These are phyloP conservation scores for Apamea monoglypha DNA, from an alignment of 2,888 invertebrate genomes.

Conservation along the genomic window DNA sequence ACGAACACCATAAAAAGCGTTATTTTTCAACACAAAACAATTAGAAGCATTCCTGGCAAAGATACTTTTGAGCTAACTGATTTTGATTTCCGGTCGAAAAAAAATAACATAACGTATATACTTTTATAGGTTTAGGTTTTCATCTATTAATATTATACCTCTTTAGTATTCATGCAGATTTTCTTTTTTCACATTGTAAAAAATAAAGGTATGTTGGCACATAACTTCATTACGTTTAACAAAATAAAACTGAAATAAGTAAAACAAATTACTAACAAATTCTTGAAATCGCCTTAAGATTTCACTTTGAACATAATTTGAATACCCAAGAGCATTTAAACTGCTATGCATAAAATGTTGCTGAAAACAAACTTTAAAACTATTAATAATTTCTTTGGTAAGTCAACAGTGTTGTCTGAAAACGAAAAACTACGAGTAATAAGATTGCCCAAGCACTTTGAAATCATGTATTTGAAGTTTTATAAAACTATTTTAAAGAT, in stretches of 20 bases:
- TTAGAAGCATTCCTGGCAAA: not conserved
- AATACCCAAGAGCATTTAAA: conserved; percentile 22
- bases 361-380: conserved; percentile 21
- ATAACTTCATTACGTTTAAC: too few species aligned
- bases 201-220: not conserved
- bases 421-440: conserved; percentile 53
- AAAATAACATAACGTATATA: too few species aligned
- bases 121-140: not conserved
- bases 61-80: not conserved
- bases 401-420: conserved; percentile 34
- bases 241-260: conserved; percentile 5
- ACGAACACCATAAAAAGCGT: not conserved
- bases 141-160: not conserved
- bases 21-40: not conserved
- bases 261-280: conserved; percentile 1
- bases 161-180: not conserved
- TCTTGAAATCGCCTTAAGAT: not conserved
- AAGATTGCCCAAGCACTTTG: conserved; percentile 49
- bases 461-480: conserved; percentile 46
- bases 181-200: not conserved
- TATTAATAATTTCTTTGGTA: conserved; percentile 34
- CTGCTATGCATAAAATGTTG: conserved; percentile 13
- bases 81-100: not conserved
- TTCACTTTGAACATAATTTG: conserved; percentile 23
- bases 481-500: conserved; percentile 35